Base-by-base conservation (phyloP, 2,797 vertebrate species). In the Eremophila alpestris region DNA sequence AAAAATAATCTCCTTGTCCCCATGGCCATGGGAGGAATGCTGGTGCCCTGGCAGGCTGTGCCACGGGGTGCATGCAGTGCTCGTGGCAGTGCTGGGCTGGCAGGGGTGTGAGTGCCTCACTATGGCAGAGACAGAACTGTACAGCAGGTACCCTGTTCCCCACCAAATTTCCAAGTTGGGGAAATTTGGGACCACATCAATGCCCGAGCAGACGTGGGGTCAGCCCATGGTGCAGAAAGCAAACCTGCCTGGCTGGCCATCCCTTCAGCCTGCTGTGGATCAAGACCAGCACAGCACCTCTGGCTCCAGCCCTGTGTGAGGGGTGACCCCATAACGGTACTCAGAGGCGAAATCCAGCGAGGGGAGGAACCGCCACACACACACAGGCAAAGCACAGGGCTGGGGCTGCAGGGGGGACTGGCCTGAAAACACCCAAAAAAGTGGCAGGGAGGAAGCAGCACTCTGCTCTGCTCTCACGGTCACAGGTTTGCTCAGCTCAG, bases 371-470 rank as follows among this genome's bases (percentile, higher is more conserved):
- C 70, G 5, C 96, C 93, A 89, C 36, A 95, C 59, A 55, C 92
- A 36, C 63, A 83, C 82, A 85, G 92, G 94, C 86, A 94, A 94
- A 96, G 84, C 79, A 82, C 77, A 10, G 77, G 77, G 8, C 38
- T 70, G 68, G 64, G 81, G 95, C 92, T 74, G 78, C 6, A 56
- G 55, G 83, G 58, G 87, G 87, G 54, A 89, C 90, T 89, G 91
- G 95, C 94, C 83, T 92, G 90, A 70, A 63, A 95, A 86, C 90
- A 85, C 93, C 89, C 91, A 52, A 90, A 85, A 91, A 74, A 90
- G 91, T 45, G 90, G 84, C 7, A 11, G 83, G 68, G 65, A 81
- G 51, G 83, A 79, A 91, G 95, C 74, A 93, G 10, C 59, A 54
- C 12, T 17, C 80, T 65, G 76, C 83, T 81, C 51, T 13, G 43